Evolutionary conservation across 2,888 invertebrate genomes (phyloP), one percentile per base, ranked within the genome.

Genomic region (Aphrophora alni): DNA sequence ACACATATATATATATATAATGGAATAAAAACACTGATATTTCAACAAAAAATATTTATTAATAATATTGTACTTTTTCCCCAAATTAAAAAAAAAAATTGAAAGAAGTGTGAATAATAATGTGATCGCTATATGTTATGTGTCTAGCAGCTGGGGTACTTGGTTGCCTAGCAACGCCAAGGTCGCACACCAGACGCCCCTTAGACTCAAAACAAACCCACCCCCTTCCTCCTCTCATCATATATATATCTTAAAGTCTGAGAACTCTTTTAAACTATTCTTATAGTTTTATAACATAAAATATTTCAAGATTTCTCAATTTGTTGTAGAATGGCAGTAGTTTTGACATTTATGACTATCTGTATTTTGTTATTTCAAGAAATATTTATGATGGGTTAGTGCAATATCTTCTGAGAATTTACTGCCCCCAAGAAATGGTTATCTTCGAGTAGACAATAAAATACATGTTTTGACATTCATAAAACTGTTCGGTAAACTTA

Each of bases 121-220:
- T 2, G 4, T 5, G 59, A 59, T 21, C 21, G 21, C 21, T n/a
- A 4, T 59, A 59, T 21, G 59, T 59, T 10, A 44, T 44, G 44
- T 44, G 44, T n/a, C 21, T 21, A 2, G 21, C 21, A n/a, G 21
- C 21, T 21, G 38, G 74, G 73, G 27, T 79, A 74, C 59, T 70
- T 79, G 74, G 79, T 74, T 75, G 27, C 79, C 68, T 73, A 59
- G 79, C 69, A 70, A 77, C 79, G 24, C 38, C 72, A 74, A 78
- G 75, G 75, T 79, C 79, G 75, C 75, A 59, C 21, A 59, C 59
- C 71, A 74, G 68, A 74, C 74, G 68, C 74, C 79, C 74, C 68
- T 73, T 59, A 72, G 73, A 72, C 78, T 74, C 78, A 72, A 72
- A 78, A 59, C 77, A 70, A 77, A 59, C 59, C 59, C 59, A 5